Evolutionary conservation across 2,797 vertebrate species (phyloP).

Genomic region (Acipenser oxyrinchus): DNA sequence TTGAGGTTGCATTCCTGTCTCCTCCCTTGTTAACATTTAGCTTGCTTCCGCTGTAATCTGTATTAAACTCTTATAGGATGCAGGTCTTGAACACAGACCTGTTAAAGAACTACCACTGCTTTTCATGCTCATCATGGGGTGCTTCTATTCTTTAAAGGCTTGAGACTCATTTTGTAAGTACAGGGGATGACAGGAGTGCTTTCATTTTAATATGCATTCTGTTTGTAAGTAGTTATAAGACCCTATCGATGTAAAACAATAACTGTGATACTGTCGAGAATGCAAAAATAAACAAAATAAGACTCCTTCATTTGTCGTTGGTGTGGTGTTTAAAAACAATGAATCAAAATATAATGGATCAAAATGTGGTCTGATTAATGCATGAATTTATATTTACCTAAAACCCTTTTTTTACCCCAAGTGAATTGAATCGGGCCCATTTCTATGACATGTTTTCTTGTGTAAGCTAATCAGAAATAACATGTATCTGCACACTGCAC

Average conservation of each 20-base stretch:
- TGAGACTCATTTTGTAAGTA: constrained; percentile 60
- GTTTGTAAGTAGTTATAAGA: constrained; percentile 78
- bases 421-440: too few species aligned
- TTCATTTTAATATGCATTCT: constrained; percentile 81
- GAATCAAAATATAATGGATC: neutral
- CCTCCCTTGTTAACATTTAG: constrained; percentile 52
- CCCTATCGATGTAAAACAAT: constrained; percentile 79
- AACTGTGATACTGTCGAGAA: constrained; percentile 88
- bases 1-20: constrained; percentile 50
- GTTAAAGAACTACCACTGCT: constrained; percentile 52
- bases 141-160: constrained; percentile 61
- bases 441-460: too few species aligned
- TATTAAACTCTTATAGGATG: constrained; percentile 57
- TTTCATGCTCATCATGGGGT: constrained; percentile 49
- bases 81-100: constrained; percentile 59
- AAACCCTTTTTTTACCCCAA: too few species aligned
- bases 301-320: constrained; percentile 47
- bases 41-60: constrained; percentile 57
- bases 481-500: too few species aligned
- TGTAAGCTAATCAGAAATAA: too few species aligned
- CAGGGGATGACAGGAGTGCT: constrained; percentile 59
- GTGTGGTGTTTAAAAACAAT: constrained; percentile 2
- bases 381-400: too few species aligned
- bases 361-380: neutral
- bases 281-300: constrained; percentile 82